Evolutionary conservation across 2,113 vertebrate genomes (phyloP), one percentile per base, ranked within the genome.

Genomic region (Rhynchopsitta pachyrhyncha): DNA sequence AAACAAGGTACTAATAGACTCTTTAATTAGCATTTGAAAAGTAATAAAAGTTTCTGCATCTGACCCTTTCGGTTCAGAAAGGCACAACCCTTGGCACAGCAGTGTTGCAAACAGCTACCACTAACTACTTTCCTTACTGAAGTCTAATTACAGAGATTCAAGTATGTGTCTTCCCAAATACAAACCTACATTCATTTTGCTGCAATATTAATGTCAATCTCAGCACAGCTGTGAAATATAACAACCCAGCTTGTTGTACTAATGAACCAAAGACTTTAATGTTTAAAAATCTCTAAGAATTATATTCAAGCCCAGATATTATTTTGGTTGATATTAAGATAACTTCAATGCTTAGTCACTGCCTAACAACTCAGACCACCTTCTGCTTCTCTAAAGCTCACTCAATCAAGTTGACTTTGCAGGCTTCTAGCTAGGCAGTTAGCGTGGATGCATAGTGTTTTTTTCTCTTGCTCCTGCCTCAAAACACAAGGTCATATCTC

Each of bases 1-100:
- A 82, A 75, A 80, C 23, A 88, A 90, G 67, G 91, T 83, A 55
- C n/a, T 62, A 53, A 88, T 29, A 93, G 37, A 82, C n/a, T 78
- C 25, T 77, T 94, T 85, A 93, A 92, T 89, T 86, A 92, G 50
- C 44, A 82, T 92, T 86, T 91, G 3, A 1, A 95, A 96, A 88
- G n/a, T 71, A 78, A 85, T 75, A 62, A 41, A 78, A 82, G 2
- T 71, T 85, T 92, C 93, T 96, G 63, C 25, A 78, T 85, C 47
- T 96, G 67, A 85, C 20, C 39, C 15, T 49, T 93, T 92, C 31
- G 17, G 53, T 90, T 94, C 74, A 92, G 70, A 91, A 94, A 85
- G 66, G 28, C 23, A 47, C 9, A 37, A 85, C 16, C n/a, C 29
- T 74, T 78, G 37, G 64, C 44, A 92, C 18, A 62, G 11, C 19